phyloP scores from a whole-genome alignment of 2,888 invertebrate species.

The Pocota personata region DNA sequence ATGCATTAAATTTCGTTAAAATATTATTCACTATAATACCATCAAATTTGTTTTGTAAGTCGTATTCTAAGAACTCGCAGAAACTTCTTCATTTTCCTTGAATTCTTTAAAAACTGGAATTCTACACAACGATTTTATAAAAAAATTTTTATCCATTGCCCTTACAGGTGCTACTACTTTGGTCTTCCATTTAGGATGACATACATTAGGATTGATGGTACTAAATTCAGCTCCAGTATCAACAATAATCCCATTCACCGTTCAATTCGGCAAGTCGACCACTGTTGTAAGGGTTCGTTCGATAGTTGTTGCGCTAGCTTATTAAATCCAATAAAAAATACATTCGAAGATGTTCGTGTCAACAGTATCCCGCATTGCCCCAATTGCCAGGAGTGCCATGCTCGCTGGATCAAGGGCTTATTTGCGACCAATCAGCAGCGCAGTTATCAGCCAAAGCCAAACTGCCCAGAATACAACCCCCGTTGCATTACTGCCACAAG shows the following conservation, averaged over 20 bases:
- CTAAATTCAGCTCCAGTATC: too few species aligned
- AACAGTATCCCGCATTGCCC: conserved; percentile 93
- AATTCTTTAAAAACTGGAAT: too few species aligned
- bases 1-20: too few species aligned
- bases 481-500: conserved; percentile 86
- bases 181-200: too few species aligned
- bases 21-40: too few species aligned
- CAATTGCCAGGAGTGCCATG: conserved; percentile 93
- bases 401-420: conserved; percentile 87
- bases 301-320: conserved; percentile 82
- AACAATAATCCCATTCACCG: conserved; percentile 77
- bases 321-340: conserved; percentile 78
- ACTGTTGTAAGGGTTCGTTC: conserved; percentile 83
- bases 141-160: too few species aligned
- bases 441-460: conserved; percentile 88
- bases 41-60: too few species aligned
- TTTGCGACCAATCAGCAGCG: conserved; percentile 92
- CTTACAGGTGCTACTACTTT: too few species aligned
- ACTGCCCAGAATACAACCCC: conserved; percentile 86
- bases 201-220: too few species aligned
- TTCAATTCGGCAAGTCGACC: conserved; percentile 79
- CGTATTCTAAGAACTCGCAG: too few species aligned
- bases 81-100: too few species aligned
- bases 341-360: conserved; percentile 83
- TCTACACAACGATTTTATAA: too few species aligned